Conservation (phyloP, 1,140 invertebrate genomes). For the Odontomachus brunneus region DNA sequence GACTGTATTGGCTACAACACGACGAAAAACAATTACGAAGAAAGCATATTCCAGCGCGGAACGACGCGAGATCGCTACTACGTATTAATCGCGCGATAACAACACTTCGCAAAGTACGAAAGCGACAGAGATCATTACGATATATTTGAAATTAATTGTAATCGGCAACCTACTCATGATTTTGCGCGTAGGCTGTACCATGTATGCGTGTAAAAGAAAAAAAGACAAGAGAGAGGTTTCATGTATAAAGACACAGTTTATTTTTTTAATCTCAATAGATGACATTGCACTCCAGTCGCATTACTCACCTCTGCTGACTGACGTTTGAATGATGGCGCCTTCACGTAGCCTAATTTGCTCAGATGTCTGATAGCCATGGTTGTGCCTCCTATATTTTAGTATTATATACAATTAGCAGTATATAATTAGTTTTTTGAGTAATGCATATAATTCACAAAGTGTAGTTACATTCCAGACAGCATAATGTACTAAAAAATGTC, state of each 20-base stretch:
- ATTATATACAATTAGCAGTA: too few relatives aligned
- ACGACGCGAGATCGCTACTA: not conserved
- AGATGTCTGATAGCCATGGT: conserved; percentile 66
- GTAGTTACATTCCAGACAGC: too few relatives aligned
- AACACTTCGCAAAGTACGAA: not conserved
- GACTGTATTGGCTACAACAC: conserved; percentile 71
- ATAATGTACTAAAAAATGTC: too few relatives aligned
- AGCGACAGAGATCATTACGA: not conserved
- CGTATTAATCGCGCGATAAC: conserved; percentile 39
- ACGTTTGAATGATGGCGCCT: conserved; percentile 50
- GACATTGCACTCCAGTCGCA: conserved; percentile 11
- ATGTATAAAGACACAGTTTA: conserved; percentile 47
- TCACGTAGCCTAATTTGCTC: conserved; percentile 53
- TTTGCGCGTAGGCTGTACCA: conserved; percentile 61
- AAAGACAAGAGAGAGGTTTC: conserved; percentile 52
- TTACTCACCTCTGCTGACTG: conserved; percentile 31
- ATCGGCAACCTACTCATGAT: conserved; percentile 67
- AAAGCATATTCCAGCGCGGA: not conserved
- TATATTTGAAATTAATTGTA: conserved; percentile 17
- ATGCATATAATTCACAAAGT: too few relatives aligned
- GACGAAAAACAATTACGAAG: conserved; percentile 40
- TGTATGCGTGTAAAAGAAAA: conserved; percentile 66
- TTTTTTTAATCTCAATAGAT: conserved; percentile 21
- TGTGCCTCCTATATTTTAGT: conserved; percentile 61
- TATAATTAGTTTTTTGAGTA: conserved; percentile 24